Conservation (phyloP, 2,113 vertebrate genomes). For the Podocnemis expansa region DNA sequence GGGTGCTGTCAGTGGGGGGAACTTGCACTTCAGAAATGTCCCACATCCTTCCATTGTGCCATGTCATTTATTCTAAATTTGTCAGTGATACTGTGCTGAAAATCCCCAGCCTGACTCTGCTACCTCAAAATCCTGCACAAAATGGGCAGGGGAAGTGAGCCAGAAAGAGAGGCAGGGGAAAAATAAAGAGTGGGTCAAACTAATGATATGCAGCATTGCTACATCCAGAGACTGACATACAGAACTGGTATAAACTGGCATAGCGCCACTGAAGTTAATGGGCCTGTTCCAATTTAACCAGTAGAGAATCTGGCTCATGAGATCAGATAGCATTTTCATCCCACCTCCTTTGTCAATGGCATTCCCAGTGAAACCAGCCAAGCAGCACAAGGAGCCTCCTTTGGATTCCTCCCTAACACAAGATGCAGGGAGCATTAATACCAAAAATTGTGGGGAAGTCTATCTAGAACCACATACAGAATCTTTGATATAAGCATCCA, state of each 20-base stretch:
- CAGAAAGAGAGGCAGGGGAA: not conserved
- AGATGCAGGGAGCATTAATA: not conserved
- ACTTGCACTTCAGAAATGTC: not conserved
- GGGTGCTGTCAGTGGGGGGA: rapidly evolving
- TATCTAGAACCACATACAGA: not conserved
- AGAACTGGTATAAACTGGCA: not conserved
- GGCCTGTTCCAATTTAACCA: not conserved
- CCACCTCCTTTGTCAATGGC: not conserved
- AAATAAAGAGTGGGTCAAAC: not conserved
- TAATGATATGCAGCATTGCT: not conserved
- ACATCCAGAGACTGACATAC: not conserved
- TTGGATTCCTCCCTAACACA: not conserved
- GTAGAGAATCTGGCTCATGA: not conserved
- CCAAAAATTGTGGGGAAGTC: rapidly evolving
- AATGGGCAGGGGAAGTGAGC: too few relatives aligned
- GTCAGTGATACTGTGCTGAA: not conserved
- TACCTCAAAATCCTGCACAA: too few relatives aligned
- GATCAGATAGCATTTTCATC: rapidly evolving
- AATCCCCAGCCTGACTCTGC: not conserved
- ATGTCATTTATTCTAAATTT: not conserved
- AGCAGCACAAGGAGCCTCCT: not conserved
- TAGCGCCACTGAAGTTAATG: not conserved
- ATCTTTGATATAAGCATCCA: not conserved
- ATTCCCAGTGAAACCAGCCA: not conserved
- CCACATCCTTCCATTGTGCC: too few relatives aligned